Evolutionary conservation across 2,888 invertebrate genomes (phyloP).

Genomic region (Phaedon cochleariae): DNA sequence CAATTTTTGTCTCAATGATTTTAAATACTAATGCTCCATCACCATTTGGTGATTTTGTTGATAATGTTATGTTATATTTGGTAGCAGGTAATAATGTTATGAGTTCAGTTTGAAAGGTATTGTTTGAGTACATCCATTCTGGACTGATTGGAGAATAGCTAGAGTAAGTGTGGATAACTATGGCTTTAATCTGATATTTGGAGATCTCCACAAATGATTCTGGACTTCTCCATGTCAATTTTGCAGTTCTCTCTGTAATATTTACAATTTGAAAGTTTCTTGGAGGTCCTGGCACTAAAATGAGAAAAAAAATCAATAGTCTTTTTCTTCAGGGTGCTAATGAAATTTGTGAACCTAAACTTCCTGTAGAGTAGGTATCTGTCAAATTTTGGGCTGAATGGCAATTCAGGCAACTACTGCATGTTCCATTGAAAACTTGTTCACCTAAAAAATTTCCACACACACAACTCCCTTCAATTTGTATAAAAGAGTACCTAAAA

Average conservation of each 20-base stretch:
- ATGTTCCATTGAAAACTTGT: conserved; percentile 46
- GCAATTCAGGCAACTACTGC: conserved; percentile 46
- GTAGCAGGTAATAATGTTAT: conserved; percentile 78
- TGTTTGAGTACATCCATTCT: conserved; percentile 70
- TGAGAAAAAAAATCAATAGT: background rate
- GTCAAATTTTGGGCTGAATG: conserved; percentile 41
- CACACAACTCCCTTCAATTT: conserved; percentile 45
- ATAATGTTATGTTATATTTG: conserved; percentile 76
- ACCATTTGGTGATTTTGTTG: conserved; percentile 70
- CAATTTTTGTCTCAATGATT: conserved; percentile 75
- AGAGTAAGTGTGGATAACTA: conserved; percentile 68
- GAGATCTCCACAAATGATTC: conserved; percentile 65
- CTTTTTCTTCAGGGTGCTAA: background rate
- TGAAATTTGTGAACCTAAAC: conserved; percentile 45
- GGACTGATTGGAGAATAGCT: conserved; percentile 63
- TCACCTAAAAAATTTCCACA: conserved; percentile 55
- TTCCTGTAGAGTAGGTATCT: conserved; percentile 54
- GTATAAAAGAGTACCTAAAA: conserved; percentile 51
- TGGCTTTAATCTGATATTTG: conserved; percentile 67
- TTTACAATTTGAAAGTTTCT: conserved; percentile 67
- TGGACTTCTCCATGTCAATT: conserved; percentile 69
- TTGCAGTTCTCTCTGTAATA: conserved; percentile 71
- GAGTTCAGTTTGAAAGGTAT: conserved; percentile 67
- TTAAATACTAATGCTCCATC: conserved; percentile 68
- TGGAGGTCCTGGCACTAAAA: conserved; percentile 75